Conservation (phyloP, 2,113 vertebrate genomes). For the Theristicus caerulescens region DNA sequence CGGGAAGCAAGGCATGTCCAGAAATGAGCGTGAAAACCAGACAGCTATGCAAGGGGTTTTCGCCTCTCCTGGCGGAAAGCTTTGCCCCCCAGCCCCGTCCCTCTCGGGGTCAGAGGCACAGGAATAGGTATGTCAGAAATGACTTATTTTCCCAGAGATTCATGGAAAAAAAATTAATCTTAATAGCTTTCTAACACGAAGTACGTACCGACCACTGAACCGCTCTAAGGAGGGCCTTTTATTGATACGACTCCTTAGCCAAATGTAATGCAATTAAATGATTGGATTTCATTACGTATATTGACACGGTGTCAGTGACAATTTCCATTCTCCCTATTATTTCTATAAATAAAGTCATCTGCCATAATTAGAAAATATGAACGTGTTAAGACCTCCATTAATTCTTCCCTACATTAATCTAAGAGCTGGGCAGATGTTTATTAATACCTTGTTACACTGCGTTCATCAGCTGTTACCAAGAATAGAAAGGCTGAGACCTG, state of each 20-base stretch:
- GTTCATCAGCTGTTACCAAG: constrained; percentile 27
- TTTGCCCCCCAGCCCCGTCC: not conserved
- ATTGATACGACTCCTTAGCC: not conserved
- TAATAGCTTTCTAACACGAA: constrained; percentile 12
- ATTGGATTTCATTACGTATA: not conserved
- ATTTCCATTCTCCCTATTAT: constrained; percentile 47
- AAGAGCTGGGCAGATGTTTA: constrained; percentile 47
- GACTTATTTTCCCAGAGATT: not conserved
- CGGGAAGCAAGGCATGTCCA: not conserved
- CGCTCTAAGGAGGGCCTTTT: not conserved
- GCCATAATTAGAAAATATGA: constrained; percentile 62
- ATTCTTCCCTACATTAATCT: constrained; percentile 52
- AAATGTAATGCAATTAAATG: constrained; percentile 63
- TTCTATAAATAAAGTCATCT: constrained; percentile 66
- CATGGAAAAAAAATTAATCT: not conserved
- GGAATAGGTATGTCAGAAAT: not conserved
- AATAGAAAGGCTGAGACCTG: constrained; percentile 44
- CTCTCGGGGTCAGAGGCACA: not conserved
- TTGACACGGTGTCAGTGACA: constrained; percentile 62
- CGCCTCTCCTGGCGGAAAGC: not conserved
- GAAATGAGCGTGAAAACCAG: not conserved
- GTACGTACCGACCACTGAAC: not conserved
- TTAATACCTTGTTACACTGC: constrained; percentile 41
- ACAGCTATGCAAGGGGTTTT: not conserved
- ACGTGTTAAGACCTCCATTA: constrained; percentile 57